Evolutionary conservation across 1,140 invertebrate genomes (phyloP).

Genomic region (Leptopilina clavipes): DNA sequence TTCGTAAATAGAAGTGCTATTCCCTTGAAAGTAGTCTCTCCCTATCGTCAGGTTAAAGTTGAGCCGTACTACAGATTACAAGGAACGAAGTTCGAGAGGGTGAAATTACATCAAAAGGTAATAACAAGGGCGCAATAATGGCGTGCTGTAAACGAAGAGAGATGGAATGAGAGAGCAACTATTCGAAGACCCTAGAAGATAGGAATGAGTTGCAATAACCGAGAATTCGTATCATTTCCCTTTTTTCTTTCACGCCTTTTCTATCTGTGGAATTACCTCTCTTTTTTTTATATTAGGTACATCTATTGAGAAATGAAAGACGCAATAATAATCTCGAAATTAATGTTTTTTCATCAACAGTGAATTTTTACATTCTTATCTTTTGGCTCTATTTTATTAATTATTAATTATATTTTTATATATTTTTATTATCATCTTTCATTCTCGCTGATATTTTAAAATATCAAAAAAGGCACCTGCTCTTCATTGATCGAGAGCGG

Average conservation of each 20-base stretch:
- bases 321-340: no score
- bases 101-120: conserved; percentile 59
- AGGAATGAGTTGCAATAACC: conserved; percentile 58
- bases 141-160: conserved; percentile 49
- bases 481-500: not conserved
- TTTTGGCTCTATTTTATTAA: no score
- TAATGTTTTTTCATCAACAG: no score
- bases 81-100: conserved; percentile 38
- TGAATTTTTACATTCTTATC: no score
- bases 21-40: conserved; percentile 5
- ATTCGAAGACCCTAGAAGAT: conserved; percentile 47
- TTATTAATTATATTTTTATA: no score
- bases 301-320: no score
- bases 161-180: conserved; percentile 44
- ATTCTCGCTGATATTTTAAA: no score
- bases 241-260: conserved; percentile 5
- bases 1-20: conserved; percentile 8
- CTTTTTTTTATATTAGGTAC: not conserved
- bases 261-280: not conserved
- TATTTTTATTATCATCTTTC: no score
- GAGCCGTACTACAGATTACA: not conserved
- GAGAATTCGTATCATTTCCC: conserved; percentile 48
- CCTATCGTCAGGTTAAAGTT: not conserved
- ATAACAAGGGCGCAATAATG: conserved; percentile 61
- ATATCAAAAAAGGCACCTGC: not conserved